Conservation (phyloP, 2,888 invertebrate genomes). For the Empis stercorea region DNA sequence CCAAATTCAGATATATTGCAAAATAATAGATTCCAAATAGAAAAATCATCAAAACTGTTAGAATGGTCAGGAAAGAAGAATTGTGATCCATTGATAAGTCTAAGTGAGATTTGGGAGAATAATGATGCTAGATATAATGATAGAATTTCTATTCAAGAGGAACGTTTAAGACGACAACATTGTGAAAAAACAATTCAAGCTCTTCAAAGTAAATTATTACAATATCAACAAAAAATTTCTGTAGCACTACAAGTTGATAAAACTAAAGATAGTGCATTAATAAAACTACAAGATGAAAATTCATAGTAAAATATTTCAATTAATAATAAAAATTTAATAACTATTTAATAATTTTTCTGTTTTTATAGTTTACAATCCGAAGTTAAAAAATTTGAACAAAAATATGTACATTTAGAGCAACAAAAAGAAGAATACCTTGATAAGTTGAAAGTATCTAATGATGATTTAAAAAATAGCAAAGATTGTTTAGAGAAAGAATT, state of each 20-base stretch:
- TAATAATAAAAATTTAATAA: conserved; percentile 1
- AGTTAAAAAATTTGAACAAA: conserved; percentile 22
- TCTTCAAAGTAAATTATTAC: conserved; percentile 56
- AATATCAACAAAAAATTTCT: conserved; percentile 65
- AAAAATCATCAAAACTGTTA: background rate
- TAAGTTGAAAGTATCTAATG: conserved; percentile 30
- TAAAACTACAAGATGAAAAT: conserved; percentile 52
- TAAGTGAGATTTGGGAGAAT: conserved; percentile 33
- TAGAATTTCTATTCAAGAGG: conserved; percentile 53
- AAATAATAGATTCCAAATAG: background rate
- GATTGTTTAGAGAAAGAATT: conserved; percentile 56
- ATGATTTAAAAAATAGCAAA: conserved; percentile 37
- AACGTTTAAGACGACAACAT: conserved; percentile 63
- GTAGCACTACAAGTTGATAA: conserved; percentile 67
- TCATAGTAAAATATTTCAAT: conserved; percentile 29
- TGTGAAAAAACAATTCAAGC: conserved; percentile 59
- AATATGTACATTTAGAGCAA: conserved; percentile 19
- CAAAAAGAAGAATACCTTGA: conserved; percentile 19
- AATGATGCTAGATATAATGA: conserved; percentile 23
- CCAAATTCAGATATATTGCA: conserved; percentile 4
- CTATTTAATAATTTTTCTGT: conserved; percentile 13
- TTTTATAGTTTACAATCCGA: background rate
- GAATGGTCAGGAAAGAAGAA: conserved; percentile 4
- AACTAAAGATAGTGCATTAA: conserved; percentile 57
- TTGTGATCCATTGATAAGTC: conserved; percentile 24